These are phyloP conservation scores for Rhabdomys pumilio DNA, from an alignment of 2,797 vertebrate genomes.

Conservation along the genomic window DNA sequence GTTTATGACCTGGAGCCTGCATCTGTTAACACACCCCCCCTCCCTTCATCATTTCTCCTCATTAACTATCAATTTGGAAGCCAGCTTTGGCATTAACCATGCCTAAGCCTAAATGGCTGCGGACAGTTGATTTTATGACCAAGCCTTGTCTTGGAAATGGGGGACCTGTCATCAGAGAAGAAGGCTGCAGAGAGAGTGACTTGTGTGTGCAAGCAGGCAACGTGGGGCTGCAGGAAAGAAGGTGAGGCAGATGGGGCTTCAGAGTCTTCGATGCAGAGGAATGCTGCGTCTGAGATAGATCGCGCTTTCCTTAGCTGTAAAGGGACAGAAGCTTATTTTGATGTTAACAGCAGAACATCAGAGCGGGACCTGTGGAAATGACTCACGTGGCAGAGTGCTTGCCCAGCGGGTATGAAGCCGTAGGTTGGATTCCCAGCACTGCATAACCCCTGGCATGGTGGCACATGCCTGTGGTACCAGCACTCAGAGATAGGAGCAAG, in stretches of 20 bases:
- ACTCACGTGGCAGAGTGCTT: neutral
- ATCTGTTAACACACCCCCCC: constrained; percentile 87
- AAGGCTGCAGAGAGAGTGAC: neutral
- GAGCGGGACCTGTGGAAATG: neutral
- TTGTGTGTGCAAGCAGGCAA: fast-evolving
- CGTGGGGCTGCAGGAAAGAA: fast-evolving
- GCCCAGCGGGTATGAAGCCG: neutral
- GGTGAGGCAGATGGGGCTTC: neutral
- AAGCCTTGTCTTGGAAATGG: constrained; percentile 43
- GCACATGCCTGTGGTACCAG: neutral
- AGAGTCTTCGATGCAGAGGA: fast-evolving
- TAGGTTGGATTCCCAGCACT: neutral
- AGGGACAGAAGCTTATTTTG: neutral
- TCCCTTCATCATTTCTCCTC: constrained; percentile 87
- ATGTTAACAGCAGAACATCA: neutral
- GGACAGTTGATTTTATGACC: constrained; percentile 88
- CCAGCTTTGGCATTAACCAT: constrained; percentile 89
- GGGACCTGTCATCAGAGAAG: constrained; percentile 81
- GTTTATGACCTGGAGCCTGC: constrained; percentile 89
- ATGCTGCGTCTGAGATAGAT: neutral
- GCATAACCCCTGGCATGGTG: neutral
- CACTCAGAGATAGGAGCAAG: neutral
- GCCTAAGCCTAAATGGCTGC: constrained; percentile 86
- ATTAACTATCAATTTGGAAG: constrained; percentile 90
- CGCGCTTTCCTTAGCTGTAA: neutral